phyloP scores from a whole-genome alignment of 2,888 invertebrate species.

The Patella ulyssiponensis region DNA sequence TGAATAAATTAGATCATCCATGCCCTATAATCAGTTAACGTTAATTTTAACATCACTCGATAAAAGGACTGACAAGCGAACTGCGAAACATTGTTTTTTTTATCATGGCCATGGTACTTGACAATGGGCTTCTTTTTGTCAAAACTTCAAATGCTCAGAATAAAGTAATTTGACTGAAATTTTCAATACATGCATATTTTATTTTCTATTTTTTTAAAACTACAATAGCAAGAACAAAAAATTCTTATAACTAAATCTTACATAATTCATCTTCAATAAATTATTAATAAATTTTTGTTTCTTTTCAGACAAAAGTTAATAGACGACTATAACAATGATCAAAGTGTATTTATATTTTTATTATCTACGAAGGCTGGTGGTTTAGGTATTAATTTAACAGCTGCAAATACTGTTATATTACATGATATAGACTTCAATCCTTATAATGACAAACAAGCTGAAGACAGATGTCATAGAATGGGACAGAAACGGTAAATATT shows the following conservation, averaged over 20 bases:
- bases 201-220: too few relatives aligned
- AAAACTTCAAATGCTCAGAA: too few relatives aligned
- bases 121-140: too few relatives aligned
- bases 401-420: conserved; percentile 94
- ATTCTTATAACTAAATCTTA: too few relatives aligned
- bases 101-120: too few relatives aligned
- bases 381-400: conserved; percentile 73
- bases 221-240: not conserved
- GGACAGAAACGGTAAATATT: conserved; percentile 76
- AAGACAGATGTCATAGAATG: conserved; percentile 84
- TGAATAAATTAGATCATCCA: too few relatives aligned
- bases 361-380: conserved; percentile 95
- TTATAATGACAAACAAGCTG: conserved; percentile 96
- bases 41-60: too few relatives aligned
- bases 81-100: too few relatives aligned
- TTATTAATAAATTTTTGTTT: conserved; percentile 26
- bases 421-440: conserved; percentile 99
- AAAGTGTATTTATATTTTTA: conserved; percentile 88
- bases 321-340: conserved; percentile 86
- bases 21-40: too few relatives aligned
- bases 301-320: conserved; percentile 87
- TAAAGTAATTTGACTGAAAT: too few relatives aligned
- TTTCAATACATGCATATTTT: too few relatives aligned
- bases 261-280: not conserved
- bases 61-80: too few relatives aligned